Evolutionary conservation across 1,140 invertebrate species (phyloP), one percentile per base, ranked within the genome.

Genomic region (Glomeris maerens): DNA sequence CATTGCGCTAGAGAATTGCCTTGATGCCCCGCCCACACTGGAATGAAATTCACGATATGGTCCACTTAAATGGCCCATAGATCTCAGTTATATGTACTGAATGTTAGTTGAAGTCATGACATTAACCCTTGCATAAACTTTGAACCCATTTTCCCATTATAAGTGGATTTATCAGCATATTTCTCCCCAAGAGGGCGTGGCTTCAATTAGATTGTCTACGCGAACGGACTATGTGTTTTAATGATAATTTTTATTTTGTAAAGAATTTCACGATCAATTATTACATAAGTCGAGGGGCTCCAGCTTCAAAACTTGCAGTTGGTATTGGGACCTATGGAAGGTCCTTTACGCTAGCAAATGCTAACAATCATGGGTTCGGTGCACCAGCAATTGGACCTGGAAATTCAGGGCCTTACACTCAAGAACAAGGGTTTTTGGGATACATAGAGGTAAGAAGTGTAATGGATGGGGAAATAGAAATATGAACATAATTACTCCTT

Each of bases 191-290:
- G 10, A 36, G 31, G n/a, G 31, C 10, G n/a, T n/a, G 31, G 10
- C n/a, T 10, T 36, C 31, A 10, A 10, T 10, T n/a, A 10, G 31
- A 10, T 36, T 36, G 10, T 36, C 31, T n/a, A 36, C 31, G n/a
- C 10, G 10, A 36, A 10, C n/a, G n/a, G n/a, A 36, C n/a, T 10
- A 10, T 36, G 10, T 36, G n/a, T 36, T n/a, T n/a, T n/a, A n/a
- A n/a, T n/a, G n/a, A 36, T 36, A 10, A 36, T 36, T 10, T 10
- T 36, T 36, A 36, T 10, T 36, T 36, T 36, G n/a, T 10, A 10
- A n/a, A 47, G 57, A 62, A 68, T 45, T 68, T 52, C 50, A 59
- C 65, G 2, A 60, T 70, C n/a, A 67, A 67, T 29, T 65, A 70
- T 53, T 69, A 65, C 64, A 60, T 68, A 1, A 50, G 49, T 1